Base-by-base conservation (phyloP, 1,140 invertebrate genomes). In the Pogonomyrmex californicus region DNA sequence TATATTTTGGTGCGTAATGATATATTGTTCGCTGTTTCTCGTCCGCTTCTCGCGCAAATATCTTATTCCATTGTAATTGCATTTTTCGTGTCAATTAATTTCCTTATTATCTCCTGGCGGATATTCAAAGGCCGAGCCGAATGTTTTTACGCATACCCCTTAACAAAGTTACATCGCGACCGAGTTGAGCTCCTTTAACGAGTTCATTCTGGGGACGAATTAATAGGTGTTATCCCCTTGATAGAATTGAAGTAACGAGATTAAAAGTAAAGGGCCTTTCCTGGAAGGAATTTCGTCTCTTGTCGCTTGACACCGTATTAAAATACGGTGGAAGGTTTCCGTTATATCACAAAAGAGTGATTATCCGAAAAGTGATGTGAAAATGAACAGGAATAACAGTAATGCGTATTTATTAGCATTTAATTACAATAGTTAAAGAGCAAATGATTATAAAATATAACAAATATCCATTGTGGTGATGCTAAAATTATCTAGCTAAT, bases 201-300 rank as follows among this genome's bases (percentile, higher is more conserved):
- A 91, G 88, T 91, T 91, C 89, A 75, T 91, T 90, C 88, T 86
- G 82, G 89, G 81, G 65, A 90, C 88, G 89, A 91, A 91, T 91
- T 91, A 91, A 90, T 91, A 91, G 89, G 88, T 91, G 89, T 91
- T 91, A 91, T 91, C 89, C 88, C 89, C 89, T 90, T 91, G 77
- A 91, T 91, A 88, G 89, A 91, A 91, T 91, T 91, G 87, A 91
- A 91, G 89, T 91, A 91, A 91, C 89, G 77, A 90, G 89, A 90
- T 91, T 91, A 91, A 91, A 91, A 91, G 88, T 91, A 91, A 90
- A 87, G 89, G 82, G 77, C 82, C 86, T 71, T 86, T 81, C 76
- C 71, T 47, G 88, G 65, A 82, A 88, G 89, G 62, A 90, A 90
- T 90, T 90, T 87, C 47, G 86, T 90, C 89, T 78, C 88, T 87